These are phyloP conservation scores for Macroramphosus scolopax DNA, from an alignment of 2,797 vertebrate genomes.

Conservation along the genomic window DNA sequence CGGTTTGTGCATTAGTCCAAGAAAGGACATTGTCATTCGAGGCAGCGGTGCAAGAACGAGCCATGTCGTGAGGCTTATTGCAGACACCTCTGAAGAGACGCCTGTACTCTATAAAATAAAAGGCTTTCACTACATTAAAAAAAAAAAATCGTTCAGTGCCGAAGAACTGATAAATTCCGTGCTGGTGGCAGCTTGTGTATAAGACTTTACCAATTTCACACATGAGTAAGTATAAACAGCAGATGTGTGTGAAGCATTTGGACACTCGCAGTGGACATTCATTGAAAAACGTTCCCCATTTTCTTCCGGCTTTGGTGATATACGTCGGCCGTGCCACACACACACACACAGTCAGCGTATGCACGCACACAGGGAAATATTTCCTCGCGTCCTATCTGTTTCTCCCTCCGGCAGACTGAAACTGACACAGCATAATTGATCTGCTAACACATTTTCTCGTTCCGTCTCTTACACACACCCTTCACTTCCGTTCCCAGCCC, in stretches of 20 bases:
- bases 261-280: conserved; percentile 13
- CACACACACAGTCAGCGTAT: conserved; percentile 20
- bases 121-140: conserved; percentile 40
- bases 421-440: conserved; percentile 47
- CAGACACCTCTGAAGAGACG: conserved; percentile 47
- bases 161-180: conserved; percentile 19
- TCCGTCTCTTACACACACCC: conserved; percentile 9
- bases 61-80: conserved; percentile 19
- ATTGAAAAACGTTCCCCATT: conserved; percentile 6
- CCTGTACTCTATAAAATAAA: conserved; percentile 37
- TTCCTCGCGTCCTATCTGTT: conserved; percentile 23
- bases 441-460: conserved; percentile 39
- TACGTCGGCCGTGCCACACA: conserved; percentile 19
- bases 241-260: conserved; percentile 25
- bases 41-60: conserved; percentile 31
- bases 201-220: conserved; percentile 44
- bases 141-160: conserved; percentile 37
- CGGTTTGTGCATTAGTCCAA: conserved; percentile 20
- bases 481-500: conserved; percentile 26
- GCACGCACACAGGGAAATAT: conserved; percentile 1
- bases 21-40: conserved; percentile 16
- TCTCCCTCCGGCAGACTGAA: conserved; percentile 15
- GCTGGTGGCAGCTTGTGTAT: conserved; percentile 21
- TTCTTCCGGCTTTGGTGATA: conserved; percentile 1
- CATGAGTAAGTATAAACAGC: conserved; percentile 30